Conservation (phyloP, 1,140 invertebrate genomes). For the Ditylenchus dipsaci region DNA sequence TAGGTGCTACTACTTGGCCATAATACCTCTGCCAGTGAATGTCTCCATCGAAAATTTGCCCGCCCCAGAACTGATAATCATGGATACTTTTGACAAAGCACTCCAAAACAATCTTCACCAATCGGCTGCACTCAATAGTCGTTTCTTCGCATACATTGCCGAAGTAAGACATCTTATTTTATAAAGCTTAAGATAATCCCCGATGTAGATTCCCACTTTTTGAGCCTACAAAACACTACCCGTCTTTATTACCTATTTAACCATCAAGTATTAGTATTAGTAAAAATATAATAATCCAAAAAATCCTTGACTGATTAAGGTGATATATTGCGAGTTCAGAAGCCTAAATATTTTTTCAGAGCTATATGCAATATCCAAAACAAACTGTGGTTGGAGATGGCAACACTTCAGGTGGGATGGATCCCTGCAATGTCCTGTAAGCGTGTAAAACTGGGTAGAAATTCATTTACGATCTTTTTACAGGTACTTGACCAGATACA, state of each 20-base stretch:
- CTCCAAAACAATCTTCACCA: constrained; percentile 47
- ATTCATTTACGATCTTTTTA: neutral
- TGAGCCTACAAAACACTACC: too few species aligned
- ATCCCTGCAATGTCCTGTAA: constrained; percentile 49
- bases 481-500: constrained; percentile 48
- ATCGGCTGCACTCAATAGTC: constrained; percentile 32
- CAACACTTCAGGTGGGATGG: constrained; percentile 24
- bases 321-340: too few species aligned
- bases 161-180: constrained; percentile 15
- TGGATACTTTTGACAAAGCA: constrained; percentile 51
- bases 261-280: too few species aligned
- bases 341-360: constrained; percentile 5
- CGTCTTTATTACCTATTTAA: too few species aligned
- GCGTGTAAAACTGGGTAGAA: neutral
- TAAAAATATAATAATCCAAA: too few species aligned
- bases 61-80: constrained; percentile 37
- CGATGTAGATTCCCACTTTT: neutral
- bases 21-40: constrained; percentile 50
- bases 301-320: too few species aligned
- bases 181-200: neutral
- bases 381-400: constrained; percentile 53
- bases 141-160: constrained; percentile 55
- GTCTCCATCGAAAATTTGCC: constrained; percentile 47
- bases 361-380: constrained; percentile 44
- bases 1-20: constrained; percentile 55